Evolutionary conservation across 2,113 vertebrate species (phyloP).

Genomic region (Thamnaconus septentrionalis): DNA sequence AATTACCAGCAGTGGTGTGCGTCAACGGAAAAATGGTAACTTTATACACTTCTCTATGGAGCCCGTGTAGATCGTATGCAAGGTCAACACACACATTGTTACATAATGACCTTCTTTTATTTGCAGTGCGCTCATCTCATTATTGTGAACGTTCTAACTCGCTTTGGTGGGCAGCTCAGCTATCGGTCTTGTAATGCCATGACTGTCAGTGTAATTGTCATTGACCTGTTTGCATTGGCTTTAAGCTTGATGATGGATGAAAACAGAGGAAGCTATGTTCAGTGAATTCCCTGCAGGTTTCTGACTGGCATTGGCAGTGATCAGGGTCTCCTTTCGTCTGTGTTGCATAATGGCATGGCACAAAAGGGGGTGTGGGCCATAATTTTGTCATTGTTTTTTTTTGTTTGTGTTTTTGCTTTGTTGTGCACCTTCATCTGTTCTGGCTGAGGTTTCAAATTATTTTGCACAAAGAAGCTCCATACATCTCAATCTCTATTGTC

Average conservation of each 20-base stretch:
- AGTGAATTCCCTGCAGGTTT: background rate
- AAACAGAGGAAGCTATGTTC: too few species aligned
- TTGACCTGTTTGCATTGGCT: too few species aligned
- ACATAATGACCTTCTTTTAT: constrained; percentile 12
- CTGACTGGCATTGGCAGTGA: background rate
- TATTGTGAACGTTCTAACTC: background rate
- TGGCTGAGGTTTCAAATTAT: constrained; percentile 34
- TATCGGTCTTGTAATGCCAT: too few species aligned
- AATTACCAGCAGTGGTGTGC: constrained; percentile 30
- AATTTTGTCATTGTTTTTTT: background rate
- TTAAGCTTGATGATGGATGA: too few species aligned
- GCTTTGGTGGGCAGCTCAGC: too few species aligned
- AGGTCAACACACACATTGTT: constrained; percentile 14
- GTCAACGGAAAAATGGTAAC: constrained; percentile 42
- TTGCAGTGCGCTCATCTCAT: background rate
- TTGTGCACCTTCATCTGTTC: constrained; percentile 16
- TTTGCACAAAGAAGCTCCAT: background rate
- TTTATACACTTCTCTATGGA: constrained; percentile 11
- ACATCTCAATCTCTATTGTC: too few species aligned
- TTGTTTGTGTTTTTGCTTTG: background rate
- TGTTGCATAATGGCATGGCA: constrained; percentile 7
- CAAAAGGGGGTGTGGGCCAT: constrained; percentile 27
- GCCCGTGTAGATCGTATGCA: constrained; percentile 6
- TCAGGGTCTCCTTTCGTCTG: constrained; percentile 22
- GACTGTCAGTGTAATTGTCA: too few species aligned